These are phyloP conservation scores for Temnothorax ravouxi DNA, from an alignment of 2,888 invertebrate species.

Conservation along the genomic window DNA sequence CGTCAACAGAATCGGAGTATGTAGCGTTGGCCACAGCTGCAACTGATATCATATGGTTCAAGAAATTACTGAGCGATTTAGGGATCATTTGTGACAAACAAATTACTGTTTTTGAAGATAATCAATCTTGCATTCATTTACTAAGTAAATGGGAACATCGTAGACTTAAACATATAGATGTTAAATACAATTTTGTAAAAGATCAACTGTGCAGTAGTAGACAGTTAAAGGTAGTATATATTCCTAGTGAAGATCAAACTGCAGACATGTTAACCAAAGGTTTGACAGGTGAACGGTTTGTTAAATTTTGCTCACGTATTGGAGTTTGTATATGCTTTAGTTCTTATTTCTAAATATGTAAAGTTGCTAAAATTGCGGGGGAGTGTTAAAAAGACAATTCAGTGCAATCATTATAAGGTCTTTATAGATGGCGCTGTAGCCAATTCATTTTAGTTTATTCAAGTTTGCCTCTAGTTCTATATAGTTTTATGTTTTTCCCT, in stretches of 20 bases:
- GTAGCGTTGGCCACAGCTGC: neutral
- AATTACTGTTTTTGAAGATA: neutral
- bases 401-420: too few species aligned
- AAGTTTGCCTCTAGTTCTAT: too few species aligned
- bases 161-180: conserved; percentile 10
- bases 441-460: too few species aligned
- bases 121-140: conserved; percentile 2
- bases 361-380: too few species aligned
- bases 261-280: neutral
- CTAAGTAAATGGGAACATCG: neutral
- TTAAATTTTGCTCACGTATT: neutral
- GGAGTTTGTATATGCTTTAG: too few species aligned
- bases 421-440: too few species aligned
- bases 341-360: too few species aligned
- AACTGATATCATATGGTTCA: neutral
- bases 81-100: neutral
- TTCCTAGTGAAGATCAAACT: too few species aligned
- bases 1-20: neutral
- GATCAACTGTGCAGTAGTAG: neutral
- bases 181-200: conserved; percentile 13
- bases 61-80: neutral
- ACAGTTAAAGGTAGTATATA: too few species aligned
- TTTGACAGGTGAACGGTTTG: neutral
- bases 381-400: too few species aligned
- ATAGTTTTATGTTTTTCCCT: too few species aligned